Evolutionary conservation across 2,113 vertebrate species (phyloP).

Genomic region (Gavia stellata): DNA sequence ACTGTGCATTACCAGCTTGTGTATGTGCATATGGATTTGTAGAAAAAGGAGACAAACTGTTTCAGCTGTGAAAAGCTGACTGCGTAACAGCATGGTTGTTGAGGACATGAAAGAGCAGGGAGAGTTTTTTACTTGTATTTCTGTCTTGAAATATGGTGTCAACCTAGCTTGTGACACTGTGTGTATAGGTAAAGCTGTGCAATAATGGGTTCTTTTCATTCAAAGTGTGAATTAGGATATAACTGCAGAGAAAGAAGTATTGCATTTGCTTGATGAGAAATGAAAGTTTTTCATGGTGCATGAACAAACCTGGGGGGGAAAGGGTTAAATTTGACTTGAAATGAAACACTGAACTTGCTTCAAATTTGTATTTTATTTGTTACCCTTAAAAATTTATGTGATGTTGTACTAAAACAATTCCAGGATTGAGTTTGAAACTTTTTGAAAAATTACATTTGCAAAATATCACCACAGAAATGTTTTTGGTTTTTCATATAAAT

Average conservation of each 20-base stretch:
- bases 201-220: background rate
- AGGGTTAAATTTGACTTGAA: background rate
- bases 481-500: background rate
- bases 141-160: background rate
- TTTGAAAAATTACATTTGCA: background rate
- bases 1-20: background rate
- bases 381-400: background rate
- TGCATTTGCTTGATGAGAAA: background rate
- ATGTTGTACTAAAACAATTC: background rate
- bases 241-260: background rate
- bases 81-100: background rate
- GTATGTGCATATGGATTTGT: background rate
- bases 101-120: background rate
- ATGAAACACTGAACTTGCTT: background rate
- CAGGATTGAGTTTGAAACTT: background rate
- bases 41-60: background rate
- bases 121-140: background rate
- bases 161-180: background rate
- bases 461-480: background rate
- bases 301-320: fast-evolving
- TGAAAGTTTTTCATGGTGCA: background rate
- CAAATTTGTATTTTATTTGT: background rate
- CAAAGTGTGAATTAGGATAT: background rate
- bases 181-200: background rate
- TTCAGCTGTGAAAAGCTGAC: background rate